These are phyloP conservation scores for Myiozetetes cayanensis DNA, from an alignment of 2,113 vertebrate species.

Conservation along the genomic window DNA sequence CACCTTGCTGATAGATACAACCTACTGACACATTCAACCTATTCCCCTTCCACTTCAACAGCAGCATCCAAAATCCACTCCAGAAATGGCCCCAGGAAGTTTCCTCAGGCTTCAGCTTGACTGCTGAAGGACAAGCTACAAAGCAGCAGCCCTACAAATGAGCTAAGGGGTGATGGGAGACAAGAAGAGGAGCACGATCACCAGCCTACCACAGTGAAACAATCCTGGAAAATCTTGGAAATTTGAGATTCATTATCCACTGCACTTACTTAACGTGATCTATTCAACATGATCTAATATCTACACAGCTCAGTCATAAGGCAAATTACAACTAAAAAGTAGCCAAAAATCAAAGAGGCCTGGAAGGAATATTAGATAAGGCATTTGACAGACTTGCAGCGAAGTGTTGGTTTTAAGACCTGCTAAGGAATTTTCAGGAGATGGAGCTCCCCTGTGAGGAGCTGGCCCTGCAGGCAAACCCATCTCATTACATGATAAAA, in stretches of 20 bases:
- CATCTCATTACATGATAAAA: background rate
- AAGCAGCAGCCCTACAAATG: background rate
- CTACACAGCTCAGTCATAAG: background rate
- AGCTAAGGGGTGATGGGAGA: accelerated
- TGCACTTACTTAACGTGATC: background rate
- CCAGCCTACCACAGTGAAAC: background rate
- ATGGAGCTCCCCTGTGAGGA: background rate
- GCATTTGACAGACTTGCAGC: background rate
- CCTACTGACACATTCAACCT: background rate
- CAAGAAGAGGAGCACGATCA: background rate
- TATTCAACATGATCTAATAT: background rate
- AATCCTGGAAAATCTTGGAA: background rate
- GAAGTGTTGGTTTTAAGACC: background rate
- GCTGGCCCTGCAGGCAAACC: background rate
- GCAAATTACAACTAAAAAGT: background rate
- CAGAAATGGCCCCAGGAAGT: background rate
- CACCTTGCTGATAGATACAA: background rate
- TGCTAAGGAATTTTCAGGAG: background rate
- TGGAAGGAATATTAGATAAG: background rate
- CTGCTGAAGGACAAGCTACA: background rate
- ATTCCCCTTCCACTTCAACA: background rate
- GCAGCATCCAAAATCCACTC: background rate
- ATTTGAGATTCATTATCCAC: background rate
- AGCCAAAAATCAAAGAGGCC: background rate
- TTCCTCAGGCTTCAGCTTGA: background rate